Base-by-base conservation (phyloP, 2,888 invertebrate genomes). In the Diaphora mendica region DNA sequence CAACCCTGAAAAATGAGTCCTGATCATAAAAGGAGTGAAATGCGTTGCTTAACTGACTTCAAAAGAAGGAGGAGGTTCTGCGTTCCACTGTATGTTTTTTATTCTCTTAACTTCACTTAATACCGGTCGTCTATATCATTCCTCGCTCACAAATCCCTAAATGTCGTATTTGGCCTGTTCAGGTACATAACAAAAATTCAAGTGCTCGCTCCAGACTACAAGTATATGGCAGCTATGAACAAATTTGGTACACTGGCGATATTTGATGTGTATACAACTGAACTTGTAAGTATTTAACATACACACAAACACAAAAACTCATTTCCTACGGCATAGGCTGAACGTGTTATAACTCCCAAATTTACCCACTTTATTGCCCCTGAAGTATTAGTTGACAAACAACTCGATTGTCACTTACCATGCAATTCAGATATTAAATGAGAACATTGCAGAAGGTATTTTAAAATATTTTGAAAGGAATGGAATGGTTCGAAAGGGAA, bases 131-230 rank as follows among this genome's bases (percentile, higher is more conserved):
- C n/a, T 9, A 11, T 51, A n/a, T 2, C 8, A 51, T 51, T n/a
- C 23, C 8, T 35, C 39, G 30, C 59, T 26, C 65, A 65, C 2
- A 23, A 65, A 23, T 42, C 17, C 8, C n/a, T n/a, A 3, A 26
- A 59, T 5, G n/a, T 62, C 15, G 15, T 1, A 48, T 48, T 48
- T 30, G 33, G 23, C 33, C 35, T 69, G 86, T 91, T 55, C 84
- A 95, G 95, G 72, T 84, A 91, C 67, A 91, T 95, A 68, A 86
- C 59, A 59, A 92, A 91, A 77, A 88, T 94, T 11, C 94, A 94
- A 77, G 74, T 95, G 55, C 86, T 95, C 23, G 94, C 95, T 0
- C 95, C 95, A 0, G 90, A 91, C 26, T 90, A 86, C 77, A 83
- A 85, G 8, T 84, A 92, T 67, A 64, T 95, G 35, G 92, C 88